phyloP scores from a whole-genome alignment of 2,888 invertebrate genomes.

The Heteromurus nitidus region DNA sequence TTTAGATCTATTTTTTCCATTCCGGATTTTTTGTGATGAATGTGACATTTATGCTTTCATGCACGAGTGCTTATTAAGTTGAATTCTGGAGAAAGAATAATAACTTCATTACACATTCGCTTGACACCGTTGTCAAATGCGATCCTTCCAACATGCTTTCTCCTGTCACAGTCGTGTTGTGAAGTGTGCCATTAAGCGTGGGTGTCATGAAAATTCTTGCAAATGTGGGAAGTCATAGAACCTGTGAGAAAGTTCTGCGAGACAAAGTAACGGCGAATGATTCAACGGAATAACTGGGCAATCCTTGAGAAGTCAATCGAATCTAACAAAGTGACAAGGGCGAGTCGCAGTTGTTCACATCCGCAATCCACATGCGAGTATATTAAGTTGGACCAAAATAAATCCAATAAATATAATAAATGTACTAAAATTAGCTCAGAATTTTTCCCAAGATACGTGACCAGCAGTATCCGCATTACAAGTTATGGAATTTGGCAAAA shows the following conservation, averaged over 20 bases:
- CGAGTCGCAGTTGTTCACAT: no score
- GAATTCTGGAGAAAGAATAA: constrained; percentile 34
- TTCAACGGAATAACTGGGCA: neutral
- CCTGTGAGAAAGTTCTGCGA: neutral
- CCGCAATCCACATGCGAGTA: no score
- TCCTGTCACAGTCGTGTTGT: no score
- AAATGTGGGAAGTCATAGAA: neutral
- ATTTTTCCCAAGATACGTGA: no score
- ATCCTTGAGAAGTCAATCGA: no score
- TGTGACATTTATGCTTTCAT: constrained; percentile 43
- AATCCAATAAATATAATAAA: no score
- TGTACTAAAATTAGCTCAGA: no score
- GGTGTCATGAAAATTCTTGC: neutral
- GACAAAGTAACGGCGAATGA: neutral
- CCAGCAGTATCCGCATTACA: no score
- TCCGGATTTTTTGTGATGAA: neutral
- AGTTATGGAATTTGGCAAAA: neutral
- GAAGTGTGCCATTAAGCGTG: neutral
- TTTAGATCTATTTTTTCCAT: neutral
- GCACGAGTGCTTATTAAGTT: constrained; percentile 32
- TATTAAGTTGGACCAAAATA: no score
- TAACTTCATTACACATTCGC: constrained; percentile 20
- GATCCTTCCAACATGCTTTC: neutral
- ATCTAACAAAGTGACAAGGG: no score
- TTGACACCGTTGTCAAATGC: neutral